Evolutionary conservation across 2,888 invertebrate species (phyloP).

Genomic region (Diachrysia chrysitis): DNA sequence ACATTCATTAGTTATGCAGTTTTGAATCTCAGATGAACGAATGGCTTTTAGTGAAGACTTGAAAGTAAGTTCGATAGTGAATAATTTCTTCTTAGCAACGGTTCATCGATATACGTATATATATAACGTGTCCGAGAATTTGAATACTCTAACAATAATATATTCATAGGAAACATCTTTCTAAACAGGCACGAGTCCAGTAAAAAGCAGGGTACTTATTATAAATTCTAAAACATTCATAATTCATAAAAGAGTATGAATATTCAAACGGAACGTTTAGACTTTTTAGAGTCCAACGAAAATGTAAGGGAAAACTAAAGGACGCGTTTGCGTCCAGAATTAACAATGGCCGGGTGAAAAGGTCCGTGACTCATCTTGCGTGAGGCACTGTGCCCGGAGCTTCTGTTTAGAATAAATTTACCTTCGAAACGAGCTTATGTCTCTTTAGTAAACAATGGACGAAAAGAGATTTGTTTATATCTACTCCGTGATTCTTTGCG

Average conservation of each 20-base stretch:
- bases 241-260: slow-evolving; percentile 70
- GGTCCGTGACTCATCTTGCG: slow-evolving; percentile 84
- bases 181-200: slow-evolving; percentile 53
- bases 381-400: slow-evolving; percentile 69
- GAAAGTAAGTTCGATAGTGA: slow-evolving; percentile 17
- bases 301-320: slow-evolving; percentile 77
- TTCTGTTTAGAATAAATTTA: slow-evolving; percentile 85
- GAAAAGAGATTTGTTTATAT: slow-evolving; percentile 62
- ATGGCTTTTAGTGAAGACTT: slow-evolving; percentile 28
- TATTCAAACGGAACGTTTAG: slow-evolving; percentile 71
- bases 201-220: slow-evolving; percentile 62
- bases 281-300: slow-evolving; percentile 66
- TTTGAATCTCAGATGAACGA: slow-evolving; percentile 30
- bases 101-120: slow-evolving; percentile 23
- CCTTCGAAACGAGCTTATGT: slow-evolving; percentile 71
- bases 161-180: slow-evolving; percentile 63
- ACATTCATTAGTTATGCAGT: slow-evolving; percentile 30
- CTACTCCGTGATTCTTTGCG: slow-evolving; percentile 54
- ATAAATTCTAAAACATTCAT: slow-evolving; percentile 64
- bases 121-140: slow-evolving; percentile 31
- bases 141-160: slow-evolving; percentile 32
- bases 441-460: slow-evolving; percentile 68
- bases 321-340: slow-evolving; percentile 80
- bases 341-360: slow-evolving; percentile 83
- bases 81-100: slow-evolving; percentile 23